Base-by-base conservation (phyloP, 1,140 invertebrate genomes). In the Caerostris darwini region DNA sequence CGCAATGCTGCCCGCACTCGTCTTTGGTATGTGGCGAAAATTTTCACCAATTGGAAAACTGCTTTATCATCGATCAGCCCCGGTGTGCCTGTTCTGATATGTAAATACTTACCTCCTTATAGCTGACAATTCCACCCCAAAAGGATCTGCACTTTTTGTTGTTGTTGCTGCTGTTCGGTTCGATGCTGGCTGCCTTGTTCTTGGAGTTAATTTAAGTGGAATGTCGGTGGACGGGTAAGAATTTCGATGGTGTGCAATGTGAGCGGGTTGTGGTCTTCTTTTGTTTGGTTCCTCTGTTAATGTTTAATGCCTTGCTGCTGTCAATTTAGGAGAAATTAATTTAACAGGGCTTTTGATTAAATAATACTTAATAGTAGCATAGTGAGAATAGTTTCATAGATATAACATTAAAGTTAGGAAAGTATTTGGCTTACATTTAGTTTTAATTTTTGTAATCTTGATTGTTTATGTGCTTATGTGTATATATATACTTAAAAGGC, bases 31-130 rank as follows among this genome's bases (percentile, higher is more conserved):
- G 89, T 91, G 89, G 89, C 12, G 89, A 82, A 91, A 91, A 57
- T 91, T 59, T 82, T 91, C 71, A 6, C 71, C 56, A 58, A 82
- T 91, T 91, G 17, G 89, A 57, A 81, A 91, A 91, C 89, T 91
- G 69, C 69, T 81, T 82, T 91, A 34, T 34, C 34, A 34, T 34
- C 34, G 34, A 34, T 91, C 89, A 91, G 34, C 34, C 34, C 34
- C 34, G 4, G 2, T 12, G 64, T 85, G 53, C 34, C 34, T 34
- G 34, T 34, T 10, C 53, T 90, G 53, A 71, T 50, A 69, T 91
- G 89, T 91, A 71, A 71, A 71, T 91, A 56, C 64, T 19, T 69
- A n/a, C 7, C 56, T 14, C 71, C 17, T 59, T 12, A 14, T 64
- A 2, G 4, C 86, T 19, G 14, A 54, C 59, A 71, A 71, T 71